Conservation (phyloP, 2,888 invertebrate species). For the Vannuccia rotundouncinata region DNA sequence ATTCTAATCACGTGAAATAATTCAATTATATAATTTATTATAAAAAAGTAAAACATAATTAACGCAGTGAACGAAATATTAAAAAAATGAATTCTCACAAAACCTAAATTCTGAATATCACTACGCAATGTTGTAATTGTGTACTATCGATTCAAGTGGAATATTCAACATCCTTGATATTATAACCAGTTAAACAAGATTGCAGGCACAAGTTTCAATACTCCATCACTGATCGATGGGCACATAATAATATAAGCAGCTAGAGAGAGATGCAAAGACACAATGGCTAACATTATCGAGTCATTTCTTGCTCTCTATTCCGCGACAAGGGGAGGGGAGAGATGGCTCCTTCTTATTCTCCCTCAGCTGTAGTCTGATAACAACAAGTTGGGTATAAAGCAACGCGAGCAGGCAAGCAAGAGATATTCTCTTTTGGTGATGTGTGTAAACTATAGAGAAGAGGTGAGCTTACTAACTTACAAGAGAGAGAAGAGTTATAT, state of each 20-base stretch:
- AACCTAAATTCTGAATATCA: too few species aligned
- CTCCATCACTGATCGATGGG: conserved; percentile 17
- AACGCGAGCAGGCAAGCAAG: neutral
- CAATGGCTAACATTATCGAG: conserved; percentile 23
- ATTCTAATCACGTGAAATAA: too few species aligned
- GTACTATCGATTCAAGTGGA: conserved; percentile 6
- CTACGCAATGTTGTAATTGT: too few species aligned
- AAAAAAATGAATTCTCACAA: too few species aligned
- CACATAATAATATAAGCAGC: conserved; percentile 6
- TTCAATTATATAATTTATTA: too few species aligned
- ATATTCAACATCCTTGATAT: neutral
- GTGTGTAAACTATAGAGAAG: conserved; percentile 9
- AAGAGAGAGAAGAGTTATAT: neutral
- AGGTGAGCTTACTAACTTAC: conserved; percentile 11
- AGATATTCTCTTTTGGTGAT: conserved; percentile 10
- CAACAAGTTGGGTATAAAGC: conserved; percentile 11
- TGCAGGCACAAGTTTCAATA: conserved; percentile 7
- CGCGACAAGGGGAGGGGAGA: neutral
- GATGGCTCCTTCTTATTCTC: neutral
- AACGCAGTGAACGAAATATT: too few species aligned
- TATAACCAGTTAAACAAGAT: neutral
- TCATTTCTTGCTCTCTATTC: neutral
- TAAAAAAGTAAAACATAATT: too few species aligned
- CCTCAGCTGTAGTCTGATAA: neutral
- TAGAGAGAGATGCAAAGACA: neutral